Evolutionary conservation across 2,888 invertebrate genomes (phyloP).

Genomic region (Dendrolimus pini): DNA sequence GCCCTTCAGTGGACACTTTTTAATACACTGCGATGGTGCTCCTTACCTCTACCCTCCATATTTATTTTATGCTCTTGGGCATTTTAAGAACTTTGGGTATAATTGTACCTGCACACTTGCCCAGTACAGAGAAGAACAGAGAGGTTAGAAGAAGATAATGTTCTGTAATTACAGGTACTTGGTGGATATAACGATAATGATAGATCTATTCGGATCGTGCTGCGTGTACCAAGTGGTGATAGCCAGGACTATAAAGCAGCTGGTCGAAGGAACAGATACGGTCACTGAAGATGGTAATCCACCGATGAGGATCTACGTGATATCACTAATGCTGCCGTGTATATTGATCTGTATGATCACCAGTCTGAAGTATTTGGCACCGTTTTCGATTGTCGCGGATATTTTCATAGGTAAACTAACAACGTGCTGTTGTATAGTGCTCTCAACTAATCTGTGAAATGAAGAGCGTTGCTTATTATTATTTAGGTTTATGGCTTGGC

Average conservation of each 20-base stretch:
- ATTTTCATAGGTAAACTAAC: slow-evolving; percentile 29
- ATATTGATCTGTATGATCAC: slow-evolving; percentile 38
- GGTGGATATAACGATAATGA: slow-evolving; percentile 27
- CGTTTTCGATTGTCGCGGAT: slow-evolving; percentile 41
- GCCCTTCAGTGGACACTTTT: too few relatives aligned
- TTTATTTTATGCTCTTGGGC: too few relatives aligned
- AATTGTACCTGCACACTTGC: too few relatives aligned
- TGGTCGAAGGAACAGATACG: slow-evolving; percentile 22
- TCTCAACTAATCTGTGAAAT: too few relatives aligned
- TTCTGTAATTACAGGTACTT: slow-evolving; percentile 12
- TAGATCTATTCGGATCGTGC: slow-evolving; percentile 37
- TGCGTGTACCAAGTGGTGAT: slow-evolving; percentile 37
- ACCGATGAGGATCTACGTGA: slow-evolving; percentile 22
- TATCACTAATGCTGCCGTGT: slow-evolving; percentile 30
- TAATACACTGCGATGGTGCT: too few relatives aligned
- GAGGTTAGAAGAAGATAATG: too few relatives aligned
- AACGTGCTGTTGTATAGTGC: too few relatives aligned
- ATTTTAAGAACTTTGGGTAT: too few relatives aligned
- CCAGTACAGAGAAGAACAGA: too few relatives aligned
- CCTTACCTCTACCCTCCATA: too few relatives aligned
- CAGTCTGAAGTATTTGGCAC: slow-evolving; percentile 37
- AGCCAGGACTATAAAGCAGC: slow-evolving; percentile 28
- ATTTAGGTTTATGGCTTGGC: too few relatives aligned
- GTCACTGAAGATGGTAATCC: slow-evolving; percentile 17
- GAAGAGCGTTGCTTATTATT: too few relatives aligned